These are phyloP conservation scores for Xiphorhynchus erythropygius DNA, from an alignment of 2,797 vertebrate genomes.

Conservation along the genomic window DNA sequence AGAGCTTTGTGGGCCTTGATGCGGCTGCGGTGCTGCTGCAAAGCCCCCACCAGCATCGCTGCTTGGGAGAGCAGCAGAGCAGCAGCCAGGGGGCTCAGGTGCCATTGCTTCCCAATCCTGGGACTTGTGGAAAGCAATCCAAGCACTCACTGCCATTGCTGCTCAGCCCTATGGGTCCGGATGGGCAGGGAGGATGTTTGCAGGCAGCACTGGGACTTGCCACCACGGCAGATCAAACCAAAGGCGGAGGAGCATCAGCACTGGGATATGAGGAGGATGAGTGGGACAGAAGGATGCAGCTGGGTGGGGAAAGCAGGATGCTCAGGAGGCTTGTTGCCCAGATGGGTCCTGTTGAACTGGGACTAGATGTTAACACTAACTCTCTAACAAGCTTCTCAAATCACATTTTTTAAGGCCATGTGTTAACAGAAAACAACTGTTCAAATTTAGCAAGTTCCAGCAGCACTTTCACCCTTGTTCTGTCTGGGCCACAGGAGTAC, in stretches of 20 bases:
- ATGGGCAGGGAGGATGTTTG: neutral
- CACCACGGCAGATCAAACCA: neutral
- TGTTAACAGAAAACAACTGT: conserved; percentile 62
- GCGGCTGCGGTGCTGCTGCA: neutral
- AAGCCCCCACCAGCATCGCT: neutral
- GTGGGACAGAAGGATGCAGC: neutral
- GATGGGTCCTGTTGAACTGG: neutral
- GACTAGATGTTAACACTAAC: neutral
- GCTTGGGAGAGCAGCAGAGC: neutral
- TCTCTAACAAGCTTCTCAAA: conserved; percentile 45
- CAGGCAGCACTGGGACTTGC: neutral
- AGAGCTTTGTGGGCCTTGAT: accelerated
- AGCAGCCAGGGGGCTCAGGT: neutral
- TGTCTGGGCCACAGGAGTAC: neutral
- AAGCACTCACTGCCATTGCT: neutral
- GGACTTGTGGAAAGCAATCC: neutral
- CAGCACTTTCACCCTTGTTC: conserved; percentile 18
- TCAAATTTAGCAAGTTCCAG: conserved; percentile 27
- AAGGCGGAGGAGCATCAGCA: accelerated
- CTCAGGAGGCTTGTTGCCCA: neutral
- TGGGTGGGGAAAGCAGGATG: neutral
- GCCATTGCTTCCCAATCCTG: accelerated
- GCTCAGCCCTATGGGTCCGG: neutral
- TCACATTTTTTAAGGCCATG: neutral
- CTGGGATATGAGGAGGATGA: neutral